These are phyloP conservation scores for Pelusios castaneus DNA, from an alignment of 2,113 vertebrate genomes.

Conservation along the genomic window DNA sequence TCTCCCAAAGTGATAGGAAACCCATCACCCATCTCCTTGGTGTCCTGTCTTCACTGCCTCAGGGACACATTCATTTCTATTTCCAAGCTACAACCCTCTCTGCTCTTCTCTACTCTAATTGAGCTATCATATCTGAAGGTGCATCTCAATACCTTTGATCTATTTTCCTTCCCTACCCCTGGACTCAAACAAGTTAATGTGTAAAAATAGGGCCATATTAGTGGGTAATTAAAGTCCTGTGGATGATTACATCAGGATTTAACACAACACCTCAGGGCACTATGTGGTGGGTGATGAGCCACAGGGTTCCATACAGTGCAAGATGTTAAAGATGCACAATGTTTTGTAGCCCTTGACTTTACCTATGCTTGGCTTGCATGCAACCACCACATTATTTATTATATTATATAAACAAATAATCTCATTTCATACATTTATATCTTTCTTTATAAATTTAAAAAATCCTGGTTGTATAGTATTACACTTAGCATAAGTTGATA, in stretches of 20 bases:
- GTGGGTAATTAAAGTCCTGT: accelerated
- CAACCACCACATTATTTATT: no score
- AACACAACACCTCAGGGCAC: neutral
- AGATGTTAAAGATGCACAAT: accelerated
- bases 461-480: no score
- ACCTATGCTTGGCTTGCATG: no score
- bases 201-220: neutral
- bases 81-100: neutral
- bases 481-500: no score
- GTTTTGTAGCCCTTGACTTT: no score
- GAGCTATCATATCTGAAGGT: neutral
- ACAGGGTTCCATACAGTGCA: neutral
- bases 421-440: no score
- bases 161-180: neutral
- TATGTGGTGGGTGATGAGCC: accelerated
- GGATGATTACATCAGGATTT: neutral
- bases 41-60: no score
- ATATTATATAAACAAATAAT: no score
- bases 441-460: no score
- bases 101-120: neutral
- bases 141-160: neutral
- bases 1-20: slow-evolving; percentile 30
- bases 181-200: accelerated
- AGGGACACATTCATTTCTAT: neutral
- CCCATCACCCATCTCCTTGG: neutral